phyloP scores from a whole-genome alignment of 2,113 vertebrate genomes.

The Craseonycteris thonglongyai region DNA sequence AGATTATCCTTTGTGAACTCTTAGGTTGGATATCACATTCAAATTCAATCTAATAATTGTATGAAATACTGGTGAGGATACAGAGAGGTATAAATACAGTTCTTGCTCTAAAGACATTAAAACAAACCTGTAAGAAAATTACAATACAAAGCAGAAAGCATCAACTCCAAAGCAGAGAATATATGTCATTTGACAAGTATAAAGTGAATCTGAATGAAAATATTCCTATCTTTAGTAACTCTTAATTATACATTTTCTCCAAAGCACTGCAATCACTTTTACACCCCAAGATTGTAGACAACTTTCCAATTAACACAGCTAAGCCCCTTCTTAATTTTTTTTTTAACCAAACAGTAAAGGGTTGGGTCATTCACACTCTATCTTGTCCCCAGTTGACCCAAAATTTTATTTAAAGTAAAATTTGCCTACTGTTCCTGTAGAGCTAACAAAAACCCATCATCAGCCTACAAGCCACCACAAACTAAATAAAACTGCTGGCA shows the following conservation, averaged over 20 bases:
- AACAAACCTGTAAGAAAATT: not conserved
- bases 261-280: not conserved
- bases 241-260: conserved; percentile 27
- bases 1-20: not conserved
- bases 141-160: not conserved
- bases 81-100: not conserved
- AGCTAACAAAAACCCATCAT: conserved; percentile 39
- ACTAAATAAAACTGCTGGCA: not conserved
- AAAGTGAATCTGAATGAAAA: conserved; percentile 38
- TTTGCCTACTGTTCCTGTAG: not conserved
- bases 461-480: conserved; percentile 5
- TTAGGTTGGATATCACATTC: not conserved
- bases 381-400: not conserved
- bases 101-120: not conserved
- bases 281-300: not conserved
- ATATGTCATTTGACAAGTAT: not conserved
- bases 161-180: not conserved
- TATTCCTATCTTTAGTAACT: conserved; percentile 25
- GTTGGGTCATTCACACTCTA: not conserved
- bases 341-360: not conserved
- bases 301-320: not conserved
- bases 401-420: conserved; percentile 38
- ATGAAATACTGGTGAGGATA: not conserved
- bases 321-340: not conserved
- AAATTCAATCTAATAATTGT: not conserved